phyloP scores from a whole-genome alignment of 2,113 vertebrate genomes.

The Takifugu flavidus region DNA sequence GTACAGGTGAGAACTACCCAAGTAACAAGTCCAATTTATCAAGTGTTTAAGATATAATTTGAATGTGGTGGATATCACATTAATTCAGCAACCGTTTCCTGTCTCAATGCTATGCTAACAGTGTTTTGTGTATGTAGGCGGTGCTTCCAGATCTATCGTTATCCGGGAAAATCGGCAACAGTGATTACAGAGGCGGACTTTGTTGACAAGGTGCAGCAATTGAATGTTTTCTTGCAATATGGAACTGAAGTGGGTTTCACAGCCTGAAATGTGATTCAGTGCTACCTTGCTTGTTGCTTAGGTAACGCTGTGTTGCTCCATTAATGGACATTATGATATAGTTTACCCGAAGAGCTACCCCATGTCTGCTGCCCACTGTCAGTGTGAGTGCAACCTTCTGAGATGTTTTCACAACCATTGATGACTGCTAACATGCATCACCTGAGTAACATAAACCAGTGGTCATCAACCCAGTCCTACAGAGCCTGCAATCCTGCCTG shows the following conservation, averaged over 20 bases:
- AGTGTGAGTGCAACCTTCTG: constrained; percentile 53
- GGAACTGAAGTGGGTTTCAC: not conserved
- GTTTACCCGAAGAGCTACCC: constrained; percentile 61
- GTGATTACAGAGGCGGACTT: constrained; percentile 83
- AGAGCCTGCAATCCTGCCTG: no score
- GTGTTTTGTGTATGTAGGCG: constrained; percentile 67
- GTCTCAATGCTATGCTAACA: not conserved
- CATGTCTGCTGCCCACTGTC: constrained; percentile 54
- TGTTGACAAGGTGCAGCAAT: constrained; percentile 81
- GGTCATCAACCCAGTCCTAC: no score
- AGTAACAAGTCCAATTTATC: not conserved
- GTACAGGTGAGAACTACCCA: constrained; percentile 73
- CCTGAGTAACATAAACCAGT: no score
- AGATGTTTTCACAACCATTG: no score
- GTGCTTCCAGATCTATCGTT: constrained; percentile 89
- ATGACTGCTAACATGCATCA: no score
- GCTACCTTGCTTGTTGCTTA: constrained; percentile 20
- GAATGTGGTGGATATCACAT: no score
- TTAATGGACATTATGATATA: constrained; percentile 68
- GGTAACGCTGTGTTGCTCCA: constrained; percentile 67
- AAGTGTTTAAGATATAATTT: no score
- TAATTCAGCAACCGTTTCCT: not conserved
- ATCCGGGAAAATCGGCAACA: constrained; percentile 86
- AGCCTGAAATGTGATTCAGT: not conserved
- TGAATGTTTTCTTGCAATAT: not conserved